Base-by-base conservation (phyloP, 2,113 vertebrate species). In the Oncorhynchus gorbuscha region DNA sequence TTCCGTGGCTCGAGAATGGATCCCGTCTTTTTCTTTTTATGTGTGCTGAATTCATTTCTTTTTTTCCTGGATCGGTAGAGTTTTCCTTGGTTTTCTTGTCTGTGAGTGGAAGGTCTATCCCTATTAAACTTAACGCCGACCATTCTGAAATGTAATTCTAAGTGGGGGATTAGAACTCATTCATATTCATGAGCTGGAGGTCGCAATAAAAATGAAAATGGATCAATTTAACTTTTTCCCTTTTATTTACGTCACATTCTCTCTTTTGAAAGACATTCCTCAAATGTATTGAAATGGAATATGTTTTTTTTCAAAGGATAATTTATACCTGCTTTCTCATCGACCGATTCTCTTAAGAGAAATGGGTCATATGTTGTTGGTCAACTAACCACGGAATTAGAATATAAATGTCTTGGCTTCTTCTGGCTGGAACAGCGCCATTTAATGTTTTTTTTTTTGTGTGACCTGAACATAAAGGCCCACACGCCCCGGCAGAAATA, bases 61-160 rank as follows among this genome's bases (percentile, higher is more conserved):
- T 79, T 79, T 82, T 84, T 82, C 75, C 72, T 55, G 68, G 76
- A 79, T 82, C 64, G 76, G 80, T 78, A 79, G 79, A 76, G 66
- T 78, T 81, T 81, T 77, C 83, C 84, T 85, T 76, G 77, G 67
- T 83, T 86, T 51, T 80, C 83, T 70, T 87, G 87, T 80, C 87
- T 22, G 49, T 79, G 87, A 87, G 77, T 89, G 86, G 87, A 90
- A 85, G 89, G 90, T 86, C 88, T 90, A 74, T 85, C 72, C 88
- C 85, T 71, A 89, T 90, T 92, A 93, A 95, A 94, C 92, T 94
- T 92, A 91, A 92, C 91, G 88, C 91, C 89, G 90, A 90, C 91
- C 92, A 90, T 91, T 90, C 90, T 91, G 89, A 92, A 92, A 94
- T 92, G 90, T 91, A 91, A 94, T 94, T 94, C 93, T 93, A 95